phyloP scores from a whole-genome alignment of 2,888 invertebrate species.

The Trissoscelio sp. region DNA sequence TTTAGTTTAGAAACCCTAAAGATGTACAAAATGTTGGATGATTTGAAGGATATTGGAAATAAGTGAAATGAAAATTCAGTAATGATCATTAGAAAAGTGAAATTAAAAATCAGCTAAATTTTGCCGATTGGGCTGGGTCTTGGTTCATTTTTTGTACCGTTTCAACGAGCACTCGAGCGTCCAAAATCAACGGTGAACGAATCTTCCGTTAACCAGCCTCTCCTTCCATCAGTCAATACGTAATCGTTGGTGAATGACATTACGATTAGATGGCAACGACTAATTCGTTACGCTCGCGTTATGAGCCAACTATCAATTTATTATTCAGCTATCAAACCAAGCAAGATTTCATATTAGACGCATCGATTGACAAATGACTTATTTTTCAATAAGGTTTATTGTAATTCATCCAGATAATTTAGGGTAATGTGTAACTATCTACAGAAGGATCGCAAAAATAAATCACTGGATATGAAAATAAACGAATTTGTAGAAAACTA shows the following conservation, averaged over 20 bases:
- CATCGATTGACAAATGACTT: not conserved
- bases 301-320: conserved; percentile 1
- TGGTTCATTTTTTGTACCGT: conserved; percentile 74
- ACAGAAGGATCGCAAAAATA: not conserved
- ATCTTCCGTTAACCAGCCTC: conserved; percentile 74
- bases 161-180: conserved; percentile 74
- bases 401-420: too few species aligned
- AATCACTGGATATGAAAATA: conserved; percentile 42
- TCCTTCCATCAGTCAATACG: conserved; percentile 37
- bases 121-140: too few species aligned
- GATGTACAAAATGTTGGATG: too few species aligned
- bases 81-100: too few species aligned
- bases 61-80: too few species aligned
- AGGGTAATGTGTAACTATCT: too few species aligned
- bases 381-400: too few species aligned
- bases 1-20: too few species aligned
- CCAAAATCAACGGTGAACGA: conserved; percentile 74
- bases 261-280: conserved; percentile 40
- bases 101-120: too few species aligned
- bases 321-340: conserved; percentile 37
- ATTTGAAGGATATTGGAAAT: too few species aligned
- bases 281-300: conserved; percentile 51
- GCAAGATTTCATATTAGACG: conserved; percentile 10
- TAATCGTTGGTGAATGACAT: conserved; percentile 38
- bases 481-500: conserved; percentile 77